phyloP scores from a whole-genome alignment of 1,140 invertebrate species.

The Lepidurus arcticus region DNA sequence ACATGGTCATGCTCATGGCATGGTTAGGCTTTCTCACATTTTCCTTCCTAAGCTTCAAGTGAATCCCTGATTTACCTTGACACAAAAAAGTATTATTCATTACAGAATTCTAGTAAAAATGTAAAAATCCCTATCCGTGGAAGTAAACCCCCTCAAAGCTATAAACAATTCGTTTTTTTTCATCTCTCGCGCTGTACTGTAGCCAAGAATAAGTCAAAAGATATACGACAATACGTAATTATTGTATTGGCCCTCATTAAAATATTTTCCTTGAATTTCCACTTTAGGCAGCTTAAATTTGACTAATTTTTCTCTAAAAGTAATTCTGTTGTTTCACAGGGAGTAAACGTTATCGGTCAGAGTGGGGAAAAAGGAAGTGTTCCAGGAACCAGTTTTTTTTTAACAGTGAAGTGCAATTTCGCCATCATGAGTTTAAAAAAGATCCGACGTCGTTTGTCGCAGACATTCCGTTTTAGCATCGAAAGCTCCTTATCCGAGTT shows the following conservation, averaged over 20 bases:
- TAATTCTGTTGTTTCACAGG: no score
- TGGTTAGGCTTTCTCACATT: background rate
- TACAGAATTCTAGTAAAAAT: no score
- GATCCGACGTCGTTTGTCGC: conserved; percentile 49
- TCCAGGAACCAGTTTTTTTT: background rate
- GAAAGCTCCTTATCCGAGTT: conserved; percentile 49
- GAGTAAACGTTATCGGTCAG: no score
- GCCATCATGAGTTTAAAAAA: conserved; percentile 46
- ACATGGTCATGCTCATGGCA: conserved; percentile 8
- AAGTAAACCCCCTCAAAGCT: no score
- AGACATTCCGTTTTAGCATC: conserved; percentile 46
- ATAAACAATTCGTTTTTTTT: no score
- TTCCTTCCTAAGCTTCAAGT: background rate
- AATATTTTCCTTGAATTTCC: background rate
- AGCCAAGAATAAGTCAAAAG: no score
- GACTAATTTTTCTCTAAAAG: no score
- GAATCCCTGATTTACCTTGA: background rate
- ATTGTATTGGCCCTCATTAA: background rate
- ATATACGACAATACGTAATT: no score
- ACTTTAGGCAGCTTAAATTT: no score
- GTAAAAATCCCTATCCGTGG: no score
- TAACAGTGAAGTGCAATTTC: background rate
- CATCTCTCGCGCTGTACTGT: no score
- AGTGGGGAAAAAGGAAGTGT: background rate
- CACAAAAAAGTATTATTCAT: background rate